Conservation (phyloP, 2,888 invertebrate species). For the Perizoma affinitatum region DNA sequence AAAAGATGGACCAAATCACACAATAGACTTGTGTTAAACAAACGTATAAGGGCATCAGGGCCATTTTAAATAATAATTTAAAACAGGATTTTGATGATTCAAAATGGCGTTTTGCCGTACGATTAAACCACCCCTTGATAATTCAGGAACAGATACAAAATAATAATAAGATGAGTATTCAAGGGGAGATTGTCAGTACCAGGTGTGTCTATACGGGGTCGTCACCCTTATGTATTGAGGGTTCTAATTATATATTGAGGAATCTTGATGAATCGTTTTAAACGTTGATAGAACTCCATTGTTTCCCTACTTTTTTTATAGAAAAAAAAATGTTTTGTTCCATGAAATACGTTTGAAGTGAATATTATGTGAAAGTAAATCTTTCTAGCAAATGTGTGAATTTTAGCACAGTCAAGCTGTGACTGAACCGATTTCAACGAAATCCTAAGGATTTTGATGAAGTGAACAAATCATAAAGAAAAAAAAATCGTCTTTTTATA, state of each 20-base stretch:
- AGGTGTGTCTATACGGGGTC: conserved; percentile 71
- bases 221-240: conserved; percentile 67
- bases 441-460: no score
- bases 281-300: no score
- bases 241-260: conserved; percentile 34
- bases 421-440: no score
- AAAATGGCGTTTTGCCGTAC: conserved; percentile 79
- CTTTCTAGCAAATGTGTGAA: no score
- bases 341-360: no score
- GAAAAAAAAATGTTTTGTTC: no score
- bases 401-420: no score
- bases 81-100: conserved; percentile 70
- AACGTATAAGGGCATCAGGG: conserved; percentile 1
- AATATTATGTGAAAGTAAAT: no score
- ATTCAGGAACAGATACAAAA: conserved; percentile 83
- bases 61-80: conserved; percentile 16
- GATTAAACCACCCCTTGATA: conserved; percentile 80
- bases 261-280: conserved; percentile 24
- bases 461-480: no score
- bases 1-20: no score
- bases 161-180: conserved; percentile 76
- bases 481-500: no score
- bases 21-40: background rate
- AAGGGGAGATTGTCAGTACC: conserved; percentile 69
- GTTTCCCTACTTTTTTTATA: no score